Evolutionary conservation across 1,140 invertebrate species (phyloP), one percentile per base, ranked within the genome.

Genomic region (Stratiolaelaps scimitus): DNA sequence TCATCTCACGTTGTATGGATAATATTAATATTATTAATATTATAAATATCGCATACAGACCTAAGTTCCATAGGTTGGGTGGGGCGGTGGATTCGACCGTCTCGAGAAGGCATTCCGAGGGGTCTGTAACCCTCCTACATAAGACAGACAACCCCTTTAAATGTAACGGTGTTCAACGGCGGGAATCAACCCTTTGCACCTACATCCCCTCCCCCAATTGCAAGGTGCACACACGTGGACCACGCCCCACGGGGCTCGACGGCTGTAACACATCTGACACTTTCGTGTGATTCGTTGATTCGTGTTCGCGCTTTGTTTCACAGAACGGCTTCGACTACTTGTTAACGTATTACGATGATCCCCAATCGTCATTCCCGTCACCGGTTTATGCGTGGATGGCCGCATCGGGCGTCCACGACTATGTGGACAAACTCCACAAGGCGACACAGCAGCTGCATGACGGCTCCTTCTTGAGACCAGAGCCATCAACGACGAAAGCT

Each of bases 321-420:
- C 71, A 76, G 75, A 74, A 77, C 74, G 79, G 79, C 19, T 77
- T 81, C 70, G 78, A 79, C 68, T 80, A 79, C 71, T 71, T 79
- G 17, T 69, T 81, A 64, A 79, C 78, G 13, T 80, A 80, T 68
- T 76, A 74, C 72, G 79, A 80, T 71, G 77, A 80, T 72, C 78
- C 79, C 10, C 73, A 79, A 68, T 72, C 79, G 7, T 69, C 74
- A 40, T 78, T 80, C 67, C 77, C 79, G 10, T 66, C 72, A 29
- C 68, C 75, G 56, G 76, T 76, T 40, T 78, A 78, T 66, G 78
- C 75, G 64, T 79, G 76, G 76, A 74, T 80, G 71, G 76, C 72
- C 19, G 65, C 66, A 2, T 68, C 71, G n/a, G 72, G 72, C 65
- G 71, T 72, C 19, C 72, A 71, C 29, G 71, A 72, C 23, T 72